Conservation (phyloP, 2,888 invertebrate genomes). For the Coecobrya sp. region DNA sequence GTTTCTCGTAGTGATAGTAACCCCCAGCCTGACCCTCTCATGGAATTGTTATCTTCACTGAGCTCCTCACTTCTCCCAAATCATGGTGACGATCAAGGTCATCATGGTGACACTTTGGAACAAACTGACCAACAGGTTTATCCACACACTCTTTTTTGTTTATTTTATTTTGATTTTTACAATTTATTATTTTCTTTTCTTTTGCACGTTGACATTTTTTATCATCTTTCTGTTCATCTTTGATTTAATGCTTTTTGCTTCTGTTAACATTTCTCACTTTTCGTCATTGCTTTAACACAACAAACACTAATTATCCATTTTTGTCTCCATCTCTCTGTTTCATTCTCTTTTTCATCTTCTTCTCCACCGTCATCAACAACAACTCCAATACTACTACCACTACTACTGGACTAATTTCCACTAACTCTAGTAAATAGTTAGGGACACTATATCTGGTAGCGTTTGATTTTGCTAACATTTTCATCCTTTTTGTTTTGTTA, state of each 20-base stretch:
- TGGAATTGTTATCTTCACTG: conserved; percentile 51
- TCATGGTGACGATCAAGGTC: conserved; percentile 15
- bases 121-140: conserved; percentile 66
- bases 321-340: not conserved
- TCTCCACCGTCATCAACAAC: not conserved
- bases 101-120: not conserved
- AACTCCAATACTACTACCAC: not conserved
- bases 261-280: conserved; percentile 56
- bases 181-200: conserved; percentile 9
- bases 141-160: conserved; percentile 54
- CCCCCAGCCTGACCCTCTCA: conserved; percentile 55
- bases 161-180: not conserved
- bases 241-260: conserved; percentile 32
- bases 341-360: not conserved
- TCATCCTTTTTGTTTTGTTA: conserved; percentile 54
- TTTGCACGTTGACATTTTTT: not conserved
- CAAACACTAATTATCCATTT: conserved; percentile 23
- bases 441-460: not conserved
- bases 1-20: conserved; percentile 35
- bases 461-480: not conserved
- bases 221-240: not conserved
- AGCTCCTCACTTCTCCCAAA: not conserved
- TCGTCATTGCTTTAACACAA: conserved; percentile 46
- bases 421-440: conserved; percentile 40
- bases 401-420: conserved; percentile 61